Evolutionary conservation across 2,113 vertebrate genomes (phyloP).

Genomic region (Scalopus aquaticus): DNA sequence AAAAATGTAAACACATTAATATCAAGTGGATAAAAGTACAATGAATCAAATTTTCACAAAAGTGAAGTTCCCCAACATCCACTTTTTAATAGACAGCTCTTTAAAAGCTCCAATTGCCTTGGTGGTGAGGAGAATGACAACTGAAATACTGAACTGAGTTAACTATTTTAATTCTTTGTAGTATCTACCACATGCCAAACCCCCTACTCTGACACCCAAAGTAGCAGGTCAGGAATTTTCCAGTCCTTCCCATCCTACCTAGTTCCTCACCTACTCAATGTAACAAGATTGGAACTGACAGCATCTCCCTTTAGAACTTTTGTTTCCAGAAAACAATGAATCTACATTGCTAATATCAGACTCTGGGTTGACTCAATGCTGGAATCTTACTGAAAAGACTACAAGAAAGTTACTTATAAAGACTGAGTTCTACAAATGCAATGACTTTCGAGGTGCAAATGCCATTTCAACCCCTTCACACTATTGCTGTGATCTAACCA

Average conservation of each 20-base stretch:
- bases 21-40: conserved; percentile 16
- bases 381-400: background rate
- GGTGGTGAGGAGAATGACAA: background rate
- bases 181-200: background rate
- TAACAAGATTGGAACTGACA: background rate
- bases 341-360: background rate
- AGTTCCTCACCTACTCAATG: conserved; percentile 5
- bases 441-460: background rate
- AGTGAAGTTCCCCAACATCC: background rate
- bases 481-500: background rate
- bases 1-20: conserved; percentile 22
- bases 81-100: conserved; percentile 29
- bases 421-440: background rate
- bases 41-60: background rate
- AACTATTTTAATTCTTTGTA: conserved; percentile 38
- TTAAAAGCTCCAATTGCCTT: background rate
- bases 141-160: background rate
- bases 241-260: background rate
- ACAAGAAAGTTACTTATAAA: background rate
- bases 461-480: background rate
- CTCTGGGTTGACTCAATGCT: background rate
- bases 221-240: conserved; percentile 27
- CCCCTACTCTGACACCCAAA: background rate
- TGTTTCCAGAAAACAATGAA: background rate
- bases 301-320: background rate